A percentile compares a stretch with the other conserved stretches of the same genome.
Conservation (phyloP, 2,113 vertebrate genomes). For the Coryphaenoides rupestris region DNA sequence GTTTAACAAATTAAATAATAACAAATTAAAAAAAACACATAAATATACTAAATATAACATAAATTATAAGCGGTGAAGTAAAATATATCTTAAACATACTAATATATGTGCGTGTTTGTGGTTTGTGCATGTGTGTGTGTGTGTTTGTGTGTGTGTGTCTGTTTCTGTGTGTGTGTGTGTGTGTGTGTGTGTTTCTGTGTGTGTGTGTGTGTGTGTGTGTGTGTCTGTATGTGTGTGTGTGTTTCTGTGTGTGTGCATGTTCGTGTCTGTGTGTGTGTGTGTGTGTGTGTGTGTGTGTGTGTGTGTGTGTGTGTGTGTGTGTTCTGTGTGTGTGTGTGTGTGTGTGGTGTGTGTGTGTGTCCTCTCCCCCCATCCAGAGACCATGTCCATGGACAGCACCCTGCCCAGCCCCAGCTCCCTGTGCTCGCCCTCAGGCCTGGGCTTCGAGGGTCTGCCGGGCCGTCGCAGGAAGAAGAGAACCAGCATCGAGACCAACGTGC, state of each 20-base stretch:
- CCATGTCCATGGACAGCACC: conserved; percentile 90
- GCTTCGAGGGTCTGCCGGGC: conserved; percentile 83
- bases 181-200: too few relatives aligned
- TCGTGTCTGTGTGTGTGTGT: too few relatives aligned
- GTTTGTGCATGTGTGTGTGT: too few relatives aligned
- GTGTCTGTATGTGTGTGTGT: too few relatives aligned
- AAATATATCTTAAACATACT: neutral
- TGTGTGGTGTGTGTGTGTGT: conserved; percentile 17
- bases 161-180: too few relatives aligned
- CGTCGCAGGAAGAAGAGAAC: conserved; percentile 93
- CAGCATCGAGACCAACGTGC: conserved; percentile 94
- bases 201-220: too few relatives aligned
- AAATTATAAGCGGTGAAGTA: neutral
- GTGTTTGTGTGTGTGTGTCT: too few relatives aligned
- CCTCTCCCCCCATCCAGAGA: conserved; percentile 78
- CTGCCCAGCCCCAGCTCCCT: conserved; percentile 87
- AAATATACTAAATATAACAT: neutral
- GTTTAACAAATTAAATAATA: neutral
- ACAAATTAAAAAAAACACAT: neutral
- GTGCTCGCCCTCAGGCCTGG: conserved; percentile 78
- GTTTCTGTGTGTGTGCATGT: too few relatives aligned
- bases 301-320: neutral
- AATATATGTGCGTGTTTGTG: too few relatives aligned
- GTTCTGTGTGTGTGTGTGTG: conserved; percentile 18
- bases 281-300: too few relatives aligned